A percentile compares a stretch with the other conserved stretches of the same genome.
These are phyloP conservation scores for Noturus placidus DNA, from an alignment of 2,113 vertebrate species.

Conservation along the genomic window DNA sequence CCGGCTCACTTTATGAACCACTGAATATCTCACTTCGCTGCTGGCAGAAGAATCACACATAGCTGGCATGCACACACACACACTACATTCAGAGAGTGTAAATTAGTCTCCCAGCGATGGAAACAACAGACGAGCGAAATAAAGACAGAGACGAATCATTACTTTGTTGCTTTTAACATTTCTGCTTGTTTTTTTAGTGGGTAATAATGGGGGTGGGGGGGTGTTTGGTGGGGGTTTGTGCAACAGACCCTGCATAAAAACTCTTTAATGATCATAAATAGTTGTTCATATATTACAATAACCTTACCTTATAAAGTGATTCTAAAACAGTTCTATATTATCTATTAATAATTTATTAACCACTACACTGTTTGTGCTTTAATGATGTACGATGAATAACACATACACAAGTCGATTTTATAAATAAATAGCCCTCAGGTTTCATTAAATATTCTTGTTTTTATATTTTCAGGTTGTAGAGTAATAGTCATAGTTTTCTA, in stretches of 20 bases:
- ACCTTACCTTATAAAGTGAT: not conserved
- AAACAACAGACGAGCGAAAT: not conserved
- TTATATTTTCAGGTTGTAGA: not conserved
- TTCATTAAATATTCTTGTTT: not conserved
- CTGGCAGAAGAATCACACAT: conserved; percentile 22
- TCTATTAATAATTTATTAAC: not conserved
- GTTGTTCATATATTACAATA: not conserved
- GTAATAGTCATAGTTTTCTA: not conserved
- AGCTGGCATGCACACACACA: conserved; percentile 13
- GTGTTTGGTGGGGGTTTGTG: not conserved
- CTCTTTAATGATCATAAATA: not conserved
- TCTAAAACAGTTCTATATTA: not conserved
- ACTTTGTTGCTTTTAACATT: not conserved
- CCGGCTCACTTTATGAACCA: conserved; percentile 41
- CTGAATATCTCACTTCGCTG: conserved; percentile 33
- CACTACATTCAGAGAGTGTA: conserved; percentile 22
- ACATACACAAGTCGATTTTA: not conserved
- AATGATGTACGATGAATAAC: not conserved
- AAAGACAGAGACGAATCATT: conserved; percentile 18
- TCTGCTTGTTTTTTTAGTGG: not conserved
- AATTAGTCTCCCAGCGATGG: conserved; percentile 27
- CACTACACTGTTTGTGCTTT: not conserved
- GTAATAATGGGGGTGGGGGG: too few relatives aligned
- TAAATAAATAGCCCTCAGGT: not conserved
- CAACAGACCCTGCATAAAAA: not conserved